Conservation (phyloP, 1,140 invertebrate genomes). For the Lethrus apterus region DNA sequence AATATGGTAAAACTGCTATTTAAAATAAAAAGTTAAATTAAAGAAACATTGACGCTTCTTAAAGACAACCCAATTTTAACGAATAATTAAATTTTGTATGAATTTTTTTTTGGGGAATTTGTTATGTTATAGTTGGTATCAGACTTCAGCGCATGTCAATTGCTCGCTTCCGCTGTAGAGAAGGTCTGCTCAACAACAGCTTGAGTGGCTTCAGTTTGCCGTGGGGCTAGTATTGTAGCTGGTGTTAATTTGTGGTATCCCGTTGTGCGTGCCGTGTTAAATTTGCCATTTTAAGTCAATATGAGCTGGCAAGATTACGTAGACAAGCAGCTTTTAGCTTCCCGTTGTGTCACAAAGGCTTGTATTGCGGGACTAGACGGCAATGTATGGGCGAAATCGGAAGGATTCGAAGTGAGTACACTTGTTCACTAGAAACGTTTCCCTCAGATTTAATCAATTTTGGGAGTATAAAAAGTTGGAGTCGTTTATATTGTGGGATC, state of each 20-base stretch:
- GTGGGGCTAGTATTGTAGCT: conserved; percentile 11
- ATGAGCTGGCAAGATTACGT: conserved; percentile 99
- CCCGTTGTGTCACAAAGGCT: conserved; percentile 85
- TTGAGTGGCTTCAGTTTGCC: conserved; percentile 17
- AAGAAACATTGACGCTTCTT: too few relatives aligned
- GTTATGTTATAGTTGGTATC: conserved; percentile 1
- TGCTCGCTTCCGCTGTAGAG: conserved; percentile 15
- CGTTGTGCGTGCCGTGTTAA: conserved; percentile 15
- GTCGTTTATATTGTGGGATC: too few relatives aligned
- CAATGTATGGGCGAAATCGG: conserved; percentile 90
- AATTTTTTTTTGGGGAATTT: too few relatives aligned
- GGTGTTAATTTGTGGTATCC: conserved; percentile 8
- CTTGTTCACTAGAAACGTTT: too few relatives aligned
- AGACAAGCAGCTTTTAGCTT: conserved; percentile 91
- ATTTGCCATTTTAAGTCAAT: conserved; percentile 35
- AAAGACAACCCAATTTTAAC: too few relatives aligned
- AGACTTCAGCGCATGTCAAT: conserved; percentile 13
- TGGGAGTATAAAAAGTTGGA: too few relatives aligned
- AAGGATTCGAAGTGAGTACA: conserved; percentile 82
- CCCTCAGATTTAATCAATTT: too few relatives aligned
- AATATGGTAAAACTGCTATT: too few relatives aligned
- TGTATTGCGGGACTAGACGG: conserved; percentile 92
- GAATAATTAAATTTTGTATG: too few relatives aligned
- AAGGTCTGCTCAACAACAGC: conserved; percentile 9
- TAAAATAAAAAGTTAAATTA: too few relatives aligned